Evolutionary conservation across 2,797 vertebrate genomes (phyloP), one percentile per base, ranked within the genome.

Genomic region (Anomalospiza imberbis): DNA sequence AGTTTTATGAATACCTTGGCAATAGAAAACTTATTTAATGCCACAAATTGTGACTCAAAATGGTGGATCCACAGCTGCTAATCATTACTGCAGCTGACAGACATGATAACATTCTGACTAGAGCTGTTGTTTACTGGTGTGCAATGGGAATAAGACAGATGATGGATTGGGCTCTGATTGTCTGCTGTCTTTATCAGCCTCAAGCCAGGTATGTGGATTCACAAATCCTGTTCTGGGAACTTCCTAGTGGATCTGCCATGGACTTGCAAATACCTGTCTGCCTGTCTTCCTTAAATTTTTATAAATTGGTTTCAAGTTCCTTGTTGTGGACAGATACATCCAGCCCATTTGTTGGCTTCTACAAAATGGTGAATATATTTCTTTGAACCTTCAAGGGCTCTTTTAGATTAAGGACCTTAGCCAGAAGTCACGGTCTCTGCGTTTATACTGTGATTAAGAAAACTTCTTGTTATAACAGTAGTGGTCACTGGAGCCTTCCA

Each of bases 151-250:
- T 85, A 72, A 85, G 61, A 40, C 54, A 83, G 68, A 19, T 80
- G 76, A 91, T 81, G 61, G 29, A 93, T 26, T 47, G 38, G 68
- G 22, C 76, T 92, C n/a, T 0, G 0, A 48, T 65, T 77, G 58
- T 77, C 58, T 83, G 42, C 66, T 83, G 50, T 75, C 82, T 94
- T 95, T 91, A 92, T 94, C 87, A 92, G 65, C 47, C 65, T 85
- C 42, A 36, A 65, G 36, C 50, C 34, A 54, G 58, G 34, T 78
- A 29, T 40, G 50, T 72, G 89, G 62, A 81, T 94, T 94, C 58
- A 75, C 62, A 81, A 68, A 72, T 89, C 47, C 18, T 51, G 9
- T 77, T 47, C 58, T 62, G 63, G 22, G 54, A 88, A 15, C 70
- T 92, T 85, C 58, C 45, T 9, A 72, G 79, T 45, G 29, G 54